These are phyloP conservation scores for Agapornis roseicollis DNA, from an alignment of 2,113 vertebrate genomes.

Conservation along the genomic window DNA sequence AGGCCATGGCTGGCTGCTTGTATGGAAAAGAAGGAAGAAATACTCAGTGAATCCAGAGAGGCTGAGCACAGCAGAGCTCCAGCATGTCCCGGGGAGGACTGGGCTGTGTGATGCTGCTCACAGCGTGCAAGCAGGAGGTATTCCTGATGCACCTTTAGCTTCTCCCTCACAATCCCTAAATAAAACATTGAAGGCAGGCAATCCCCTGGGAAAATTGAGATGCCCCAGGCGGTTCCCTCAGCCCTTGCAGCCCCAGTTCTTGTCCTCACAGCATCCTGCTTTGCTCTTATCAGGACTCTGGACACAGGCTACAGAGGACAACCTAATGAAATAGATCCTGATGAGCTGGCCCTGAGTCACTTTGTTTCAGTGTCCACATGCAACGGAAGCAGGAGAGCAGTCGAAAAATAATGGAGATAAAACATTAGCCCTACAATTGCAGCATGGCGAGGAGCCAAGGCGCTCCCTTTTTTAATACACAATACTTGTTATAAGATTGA, in stretches of 20 bases:
- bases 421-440: background rate
- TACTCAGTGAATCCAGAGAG: background rate
- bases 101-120: background rate
- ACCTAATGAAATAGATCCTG: background rate
- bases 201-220: background rate
- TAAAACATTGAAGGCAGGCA: background rate
- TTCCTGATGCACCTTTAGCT: background rate
- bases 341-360: background rate
- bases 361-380: background rate
- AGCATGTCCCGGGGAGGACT: fast-evolving
- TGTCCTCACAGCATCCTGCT: background rate
- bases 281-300: background rate
- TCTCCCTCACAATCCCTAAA: background rate
- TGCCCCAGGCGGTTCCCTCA: background rate
- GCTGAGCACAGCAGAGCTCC: background rate
- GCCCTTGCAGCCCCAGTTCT: background rate
- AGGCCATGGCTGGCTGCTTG: background rate
- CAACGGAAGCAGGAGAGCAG: background rate
- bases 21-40: background rate
- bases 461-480: slow-evolving; percentile 1
- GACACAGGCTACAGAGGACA: background rate
- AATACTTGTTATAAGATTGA: slow-evolving; percentile 58
- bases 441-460: slow-evolving; percentile 35
- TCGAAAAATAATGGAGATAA: slow-evolving; percentile 20
- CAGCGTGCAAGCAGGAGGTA: fast-evolving